These are phyloP conservation scores for Colius striatus DNA, from an alignment of 2,113 vertebrate species.

Conservation along the genomic window DNA sequence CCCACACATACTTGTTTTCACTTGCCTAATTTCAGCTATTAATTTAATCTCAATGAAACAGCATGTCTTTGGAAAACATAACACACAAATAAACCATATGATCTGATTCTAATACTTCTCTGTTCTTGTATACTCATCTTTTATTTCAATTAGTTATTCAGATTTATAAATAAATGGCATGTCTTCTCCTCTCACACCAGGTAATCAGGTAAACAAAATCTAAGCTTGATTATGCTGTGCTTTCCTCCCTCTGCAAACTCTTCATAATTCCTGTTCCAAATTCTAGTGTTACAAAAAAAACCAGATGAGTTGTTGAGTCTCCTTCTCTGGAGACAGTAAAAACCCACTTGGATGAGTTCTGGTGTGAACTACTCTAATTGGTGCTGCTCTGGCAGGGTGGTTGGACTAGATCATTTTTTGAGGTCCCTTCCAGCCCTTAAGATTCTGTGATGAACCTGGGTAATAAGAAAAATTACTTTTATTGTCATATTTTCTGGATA, in stretches of 20 bases:
- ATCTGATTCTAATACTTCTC: neutral
- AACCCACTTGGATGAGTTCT: no score
- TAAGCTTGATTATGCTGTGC: constrained; percentile 7
- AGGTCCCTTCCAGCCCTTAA: no score
- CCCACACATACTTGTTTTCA: neutral
- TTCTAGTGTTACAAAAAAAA: neutral
- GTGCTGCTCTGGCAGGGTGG: no score
- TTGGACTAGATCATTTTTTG: no score
- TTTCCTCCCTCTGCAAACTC: constrained; percentile 13
- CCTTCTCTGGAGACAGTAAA: no score
- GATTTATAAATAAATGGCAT: constrained; percentile 30
- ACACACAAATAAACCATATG: neutral
- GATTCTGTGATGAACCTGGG: neutral
- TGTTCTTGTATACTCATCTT: neutral
- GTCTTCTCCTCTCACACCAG: constrained; percentile 8
- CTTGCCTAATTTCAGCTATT: neutral
- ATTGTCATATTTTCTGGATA: neutral
- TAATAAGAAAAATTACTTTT: neutral
- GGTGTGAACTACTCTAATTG: no score
- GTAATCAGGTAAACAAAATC: constrained; percentile 40
- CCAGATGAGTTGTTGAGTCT: no score
- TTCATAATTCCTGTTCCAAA: neutral
- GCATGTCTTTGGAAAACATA: neutral
- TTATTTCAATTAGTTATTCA: constrained; percentile 45
- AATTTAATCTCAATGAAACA: constrained; percentile 33